Base-by-base conservation (phyloP, 2,888 invertebrate genomes). In the Latrodectus hesperus region DNA sequence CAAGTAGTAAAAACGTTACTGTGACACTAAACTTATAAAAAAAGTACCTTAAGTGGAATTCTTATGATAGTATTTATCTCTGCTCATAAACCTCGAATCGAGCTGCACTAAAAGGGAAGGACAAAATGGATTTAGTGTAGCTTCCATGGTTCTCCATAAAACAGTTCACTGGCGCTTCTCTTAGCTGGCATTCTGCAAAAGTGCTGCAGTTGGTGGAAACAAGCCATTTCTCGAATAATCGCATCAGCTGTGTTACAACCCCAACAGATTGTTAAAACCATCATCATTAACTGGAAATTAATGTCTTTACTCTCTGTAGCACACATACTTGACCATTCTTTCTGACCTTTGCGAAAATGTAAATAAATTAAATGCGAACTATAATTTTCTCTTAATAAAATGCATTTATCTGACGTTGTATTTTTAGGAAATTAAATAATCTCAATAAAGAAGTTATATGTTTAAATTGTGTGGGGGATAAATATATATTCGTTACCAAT, bases 201-300 rank as follows among this genome's bases (percentile, higher is more conserved):
- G 60, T n/a, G 60, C 14, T 60, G 60, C n/a, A 60, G 10, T 60
- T 60, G 60, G n/a, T 60, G 16, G 60, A 60, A 16, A 14, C 14
- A 60, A 60, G 12, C 60, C 60, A 60, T 60, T 60, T 16, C n/a
- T 60, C 60, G 60, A 16, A 16, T 60, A 60, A 60, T 60, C 60
- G 16, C 60, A 60, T 60, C 60, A n/a, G n/a, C 60, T 60, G 60
- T 60, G 60, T 16, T 16, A 60, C 60, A 6, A 60, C 60, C 52
- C 49, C 49, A 9, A 52, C 52, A 17, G 52, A 17, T 17, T 72
- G n/a, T 17, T 12, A 10, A 16, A 17, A 11, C 72, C 72, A 72
- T 72, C 72, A 72, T 72, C 72, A 72, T 72, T 72, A 72, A 72
- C 72, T 51, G 17, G 17, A 17, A 72, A 16, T 53, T 72, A 52